Evolutionary conservation across 2,888 invertebrate species (phyloP), one percentile per base, ranked within the genome.

Genomic region (Idaea dimidiata): DNA sequence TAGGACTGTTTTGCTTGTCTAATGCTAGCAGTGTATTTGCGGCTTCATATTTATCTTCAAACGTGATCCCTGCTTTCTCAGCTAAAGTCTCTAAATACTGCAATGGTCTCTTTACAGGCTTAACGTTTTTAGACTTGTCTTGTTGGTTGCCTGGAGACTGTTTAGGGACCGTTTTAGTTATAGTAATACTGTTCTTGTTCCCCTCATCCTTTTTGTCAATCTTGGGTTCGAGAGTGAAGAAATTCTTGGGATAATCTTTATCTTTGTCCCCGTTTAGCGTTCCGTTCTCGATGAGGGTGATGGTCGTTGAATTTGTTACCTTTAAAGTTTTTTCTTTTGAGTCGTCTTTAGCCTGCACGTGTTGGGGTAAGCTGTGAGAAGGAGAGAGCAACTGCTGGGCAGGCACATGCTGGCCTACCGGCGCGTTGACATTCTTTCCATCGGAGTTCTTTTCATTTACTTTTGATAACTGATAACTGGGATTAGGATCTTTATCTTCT

Each of bases 31-130:
- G 83, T 63, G 93, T 94, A 72, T 94, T 94, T 5, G 95, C 95
- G 65, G 95, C 94, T 83, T 95, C 95, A 91, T 95, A 95, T 83
- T 95, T 95, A 81, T 95, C 95, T 80, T 95, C 95, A 77, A 95
- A 94, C 17, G 95, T 95, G 16, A 95, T 95, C 1, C 95, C 95
- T 60, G 95, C 95, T 73, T 95, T 95, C 77, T 95, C 95, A 16
- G 95, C 95, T 66, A 95, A 90, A 0, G 95, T 95, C 80, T 95
- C 95, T 68, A 95, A 84, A 76, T 95, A 95, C 94, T 95, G 95
- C 60, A 95, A 75, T 0, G 92, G 92, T 62, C 92, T 80, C 69
- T 91, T 91, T 0, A 79, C 69, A 1, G 85, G 69, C 66, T 91
- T 91, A 5, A 74, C 68, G 54, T 80, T 79, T 69, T 91, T 91